A percentile compares a stretch with the other conserved stretches of the same genome.
These are phyloP conservation scores for Crepidodera aurea DNA, from an alignment of 2,888 invertebrate genomes.

Conservation along the genomic window DNA sequence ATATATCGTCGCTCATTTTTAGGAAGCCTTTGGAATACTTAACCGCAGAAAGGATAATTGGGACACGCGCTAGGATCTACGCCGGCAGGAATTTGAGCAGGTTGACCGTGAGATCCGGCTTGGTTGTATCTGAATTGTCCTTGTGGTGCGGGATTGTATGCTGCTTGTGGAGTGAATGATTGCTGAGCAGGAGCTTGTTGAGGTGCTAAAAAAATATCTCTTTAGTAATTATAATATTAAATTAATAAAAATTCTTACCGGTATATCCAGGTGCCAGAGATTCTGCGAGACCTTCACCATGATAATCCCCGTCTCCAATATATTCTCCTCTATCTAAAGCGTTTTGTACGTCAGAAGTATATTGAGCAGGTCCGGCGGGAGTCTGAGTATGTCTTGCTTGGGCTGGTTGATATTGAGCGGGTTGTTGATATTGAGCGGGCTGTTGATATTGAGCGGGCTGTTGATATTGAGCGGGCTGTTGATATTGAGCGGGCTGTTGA, in stretches of 20 bases:
- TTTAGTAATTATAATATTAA: neutral
- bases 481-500: slow-evolving; percentile 36
- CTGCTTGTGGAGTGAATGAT: neutral
- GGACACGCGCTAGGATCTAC: slow-evolving; percentile 59
- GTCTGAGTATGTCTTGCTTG: slow-evolving; percentile 41
- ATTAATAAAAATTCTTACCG: slow-evolving; percentile 19
- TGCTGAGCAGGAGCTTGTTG: neutral
- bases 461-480: slow-evolving; percentile 38
- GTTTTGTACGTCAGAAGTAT: slow-evolving; percentile 48
- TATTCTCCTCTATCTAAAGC: slow-evolving; percentile 55
- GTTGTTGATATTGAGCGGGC: slow-evolving; percentile 45
- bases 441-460: slow-evolving; percentile 37
- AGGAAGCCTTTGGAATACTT: too few relatives aligned
- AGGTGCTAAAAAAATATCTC: neutral
- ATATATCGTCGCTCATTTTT: too few relatives aligned
- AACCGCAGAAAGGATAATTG: slow-evolving; percentile 60
- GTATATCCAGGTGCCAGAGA: slow-evolving; percentile 55
- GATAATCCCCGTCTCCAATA: slow-evolving; percentile 60
- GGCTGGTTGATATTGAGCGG: slow-evolving; percentile 42
- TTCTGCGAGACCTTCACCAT: slow-evolving; percentile 61
- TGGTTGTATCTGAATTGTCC: slow-evolving; percentile 28
- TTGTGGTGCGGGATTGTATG: slow-evolving; percentile 40
- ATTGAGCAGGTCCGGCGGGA: slow-evolving; percentile 44
- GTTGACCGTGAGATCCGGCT: slow-evolving; percentile 32
- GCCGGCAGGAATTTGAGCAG: slow-evolving; percentile 58